Evolutionary conservation across 1,140 invertebrate genomes (phyloP), one percentile per base, ranked within the genome.

Genomic region (Oryctes rhinoceros): DNA sequence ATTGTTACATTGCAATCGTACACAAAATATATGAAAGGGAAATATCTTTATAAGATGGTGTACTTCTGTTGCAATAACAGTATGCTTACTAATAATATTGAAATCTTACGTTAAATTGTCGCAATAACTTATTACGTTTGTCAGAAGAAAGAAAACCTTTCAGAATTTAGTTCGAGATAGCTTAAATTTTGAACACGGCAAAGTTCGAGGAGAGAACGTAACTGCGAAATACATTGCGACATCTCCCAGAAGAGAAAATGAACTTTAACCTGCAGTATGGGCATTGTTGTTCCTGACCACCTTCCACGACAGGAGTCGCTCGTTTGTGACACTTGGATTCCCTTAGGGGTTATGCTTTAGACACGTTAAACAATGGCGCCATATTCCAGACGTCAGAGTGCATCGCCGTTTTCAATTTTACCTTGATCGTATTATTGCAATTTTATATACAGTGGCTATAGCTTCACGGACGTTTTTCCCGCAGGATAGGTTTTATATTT

Each of bases 211-310:
- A 37, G 65, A 9, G 7, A 30, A 71, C 4, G 20, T 35, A 24
- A 24, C 65, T 13, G 65, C 65, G 20, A 71, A 71, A 71, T 71
- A 71, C 65, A 71, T 30, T 35, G 65, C n/a, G 65, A 71, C 75
- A 76, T 76, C 18, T 76, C 75, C 75, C 75, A 44, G 35, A 76
- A 76, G 37, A 49, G 39, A 49, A 71, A 30, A 71, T 71, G 44
- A 76, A 76, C 75, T 76, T 76, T 48, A 76, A 47, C 75, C 37
- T 76, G 37, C 20, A 47, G 47, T 37, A 47, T 44, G 39, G 75
- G 37, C 75, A 48, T 76, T 76, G 75, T 76, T 47, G 75, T 76
- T 49, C 18, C 75, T 76, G 75, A 76, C 75, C 75, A 76, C 75
- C 75, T 76, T 76, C 75, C 75, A n/a, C 47, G 18, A 39, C 75